Evolutionary conservation across 2,113 vertebrate species (phyloP), one percentile per base, ranked within the genome.

Genomic region (Diphyllodes magnificus): DNA sequence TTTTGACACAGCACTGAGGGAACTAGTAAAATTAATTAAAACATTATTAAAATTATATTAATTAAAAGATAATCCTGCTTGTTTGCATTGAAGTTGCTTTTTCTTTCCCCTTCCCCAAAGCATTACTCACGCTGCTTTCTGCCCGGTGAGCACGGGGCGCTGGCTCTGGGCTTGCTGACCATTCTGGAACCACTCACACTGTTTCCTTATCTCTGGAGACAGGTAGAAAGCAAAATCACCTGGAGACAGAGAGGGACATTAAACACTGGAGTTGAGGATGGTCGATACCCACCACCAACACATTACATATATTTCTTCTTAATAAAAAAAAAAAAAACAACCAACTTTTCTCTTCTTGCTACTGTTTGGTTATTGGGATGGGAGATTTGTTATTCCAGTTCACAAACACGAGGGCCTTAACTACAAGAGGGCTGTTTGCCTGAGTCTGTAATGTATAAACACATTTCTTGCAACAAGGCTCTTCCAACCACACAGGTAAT

Each of bases 201-300:
- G 98, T 92, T 98, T 99, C 88, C 96, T 97, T 61, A 98, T 91
- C 76, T 99, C 99, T 54, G 98, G 98, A 49, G 99, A 98, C 95
- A 99, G 96, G 97, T 99, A 97, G 95, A 99, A 98, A 45, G 98
- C 98, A 66, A 98, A 98, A 95, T 99, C 98, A 80, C 99, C 99
- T 99, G 70, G 53, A 90, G n/a, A 96, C n/a, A 69, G 84, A 92
- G 25, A 90, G 19, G 68, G 50, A 14, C 56, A 66, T 93, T 82
- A 95, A 83, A 83, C 18, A 13, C 18, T 39, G 51, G 12, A 37
- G 22, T 25, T 79, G 39, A 83, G 21, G 35, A 13, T 47, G 20
- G 9, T 42, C 4, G 10, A 44, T 39, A 57, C 24, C 33, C 40
- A 65, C 47, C 27, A 86, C 16, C 28, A 20, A 6, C 13, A 30